These are phyloP conservation scores for Cathartes aura DNA, from an alignment of 2,113 vertebrate genomes.

Conservation along the genomic window DNA sequence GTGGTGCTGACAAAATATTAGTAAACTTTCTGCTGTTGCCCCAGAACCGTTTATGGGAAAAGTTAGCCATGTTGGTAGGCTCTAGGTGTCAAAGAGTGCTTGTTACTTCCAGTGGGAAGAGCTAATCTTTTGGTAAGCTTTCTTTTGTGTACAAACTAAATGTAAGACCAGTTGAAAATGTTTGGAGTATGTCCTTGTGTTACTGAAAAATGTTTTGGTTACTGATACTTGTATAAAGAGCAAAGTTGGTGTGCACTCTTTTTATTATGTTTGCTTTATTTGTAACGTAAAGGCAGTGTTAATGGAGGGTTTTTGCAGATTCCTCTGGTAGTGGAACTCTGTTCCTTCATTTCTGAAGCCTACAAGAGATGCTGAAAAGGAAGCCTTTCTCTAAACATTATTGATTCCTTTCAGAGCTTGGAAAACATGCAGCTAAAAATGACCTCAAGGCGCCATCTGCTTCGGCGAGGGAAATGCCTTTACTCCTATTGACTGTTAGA, in stretches of 20 bases:
- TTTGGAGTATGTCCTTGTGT: not conserved
- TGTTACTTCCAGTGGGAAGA: not conserved
- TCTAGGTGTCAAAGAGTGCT: not conserved
- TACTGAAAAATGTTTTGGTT: not conserved
- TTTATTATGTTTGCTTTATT: not conserved
- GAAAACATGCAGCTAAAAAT: not conserved
- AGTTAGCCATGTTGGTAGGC: not conserved
- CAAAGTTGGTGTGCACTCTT: not conserved
- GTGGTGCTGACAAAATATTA: not conserved
- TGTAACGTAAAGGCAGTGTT: not conserved
- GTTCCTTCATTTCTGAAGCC: not conserved
- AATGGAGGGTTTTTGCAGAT: not conserved
- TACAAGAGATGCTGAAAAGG: not conserved
- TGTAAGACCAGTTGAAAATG: not conserved
- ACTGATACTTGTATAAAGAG: not conserved
- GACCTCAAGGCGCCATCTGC: slow-evolving; percentile 21
- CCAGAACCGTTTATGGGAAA: not conserved
- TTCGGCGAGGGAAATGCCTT: not conserved
- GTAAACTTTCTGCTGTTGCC: not conserved
- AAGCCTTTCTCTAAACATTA: not conserved
- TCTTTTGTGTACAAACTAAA: not conserved
- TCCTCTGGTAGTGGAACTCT: not conserved
- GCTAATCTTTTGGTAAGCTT: not conserved
- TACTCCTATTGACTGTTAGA: not conserved
- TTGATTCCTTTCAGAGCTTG: not conserved